Evolutionary conservation across 1,140 invertebrate genomes (phyloP).

Genomic region (Ips typographus): DNA sequence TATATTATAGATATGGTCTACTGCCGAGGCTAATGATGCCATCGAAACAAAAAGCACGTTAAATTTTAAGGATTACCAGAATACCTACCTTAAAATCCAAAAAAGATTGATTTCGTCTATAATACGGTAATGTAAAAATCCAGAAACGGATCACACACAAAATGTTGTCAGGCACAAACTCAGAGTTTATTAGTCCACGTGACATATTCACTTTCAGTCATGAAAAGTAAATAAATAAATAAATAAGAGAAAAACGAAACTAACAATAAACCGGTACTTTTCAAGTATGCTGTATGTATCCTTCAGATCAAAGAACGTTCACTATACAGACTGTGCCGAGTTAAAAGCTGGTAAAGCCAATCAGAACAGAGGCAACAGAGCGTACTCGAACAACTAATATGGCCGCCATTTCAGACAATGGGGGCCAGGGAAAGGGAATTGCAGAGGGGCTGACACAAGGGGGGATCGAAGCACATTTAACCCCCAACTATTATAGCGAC

Average conservation of each 20-base stretch:
- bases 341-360: conserved; percentile 52
- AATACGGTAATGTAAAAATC: conserved; percentile 16
- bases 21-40: conserved; percentile 46
- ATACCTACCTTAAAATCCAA: not conserved
- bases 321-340: conserved; percentile 45
- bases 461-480: conserved; percentile 39
- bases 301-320: conserved; percentile 41
- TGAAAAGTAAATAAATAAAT: conserved; percentile 7
- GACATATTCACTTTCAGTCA: not conserved
- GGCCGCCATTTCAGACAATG: conserved; percentile 52
- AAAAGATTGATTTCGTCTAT: not conserved
- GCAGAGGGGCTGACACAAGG: conserved; percentile 43
- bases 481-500: conserved; percentile 44
- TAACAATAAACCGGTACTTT: conserved; percentile 23
- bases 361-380: conserved; percentile 52
- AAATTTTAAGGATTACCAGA: not conserved
- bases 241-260: conserved; percentile 36
- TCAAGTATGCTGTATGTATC: conserved; percentile 34
- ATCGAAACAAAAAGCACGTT: conserved; percentile 2
- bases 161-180: conserved; percentile 5
- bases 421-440: conserved; percentile 51
- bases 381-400: conserved; percentile 52
- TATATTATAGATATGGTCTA: conserved; percentile 47
- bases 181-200: too few relatives aligned
- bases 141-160: conserved; percentile 17